phyloP scores from a whole-genome alignment of 1,140 invertebrate genomes.

The Capitella teleta region DNA sequence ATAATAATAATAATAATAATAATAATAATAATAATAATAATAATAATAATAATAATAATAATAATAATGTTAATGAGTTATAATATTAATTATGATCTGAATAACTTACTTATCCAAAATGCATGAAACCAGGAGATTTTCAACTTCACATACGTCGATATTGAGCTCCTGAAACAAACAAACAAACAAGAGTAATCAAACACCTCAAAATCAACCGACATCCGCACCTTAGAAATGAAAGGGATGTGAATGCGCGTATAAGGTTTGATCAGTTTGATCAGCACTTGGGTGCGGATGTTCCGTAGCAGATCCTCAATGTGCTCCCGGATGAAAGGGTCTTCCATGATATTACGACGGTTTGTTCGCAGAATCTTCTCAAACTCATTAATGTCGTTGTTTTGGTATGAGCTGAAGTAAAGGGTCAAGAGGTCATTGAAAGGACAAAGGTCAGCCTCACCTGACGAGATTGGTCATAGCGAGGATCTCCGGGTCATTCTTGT shows the following conservation, averaged over 20 bases:
- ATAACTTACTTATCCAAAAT: constrained; percentile 72
- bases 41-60: no score
- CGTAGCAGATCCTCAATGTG: constrained; percentile 96
- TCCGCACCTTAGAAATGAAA: constrained; percentile 85
- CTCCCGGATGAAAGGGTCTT: constrained; percentile 97
- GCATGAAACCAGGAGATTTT: constrained; percentile 94
- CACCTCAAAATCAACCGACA: no score
- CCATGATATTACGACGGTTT: constrained; percentile 90
- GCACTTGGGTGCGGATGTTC: constrained; percentile 93
- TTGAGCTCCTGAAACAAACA: constrained; percentile 62
- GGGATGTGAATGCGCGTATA: constrained; percentile 97
- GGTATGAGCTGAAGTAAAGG: constrained; percentile 60
- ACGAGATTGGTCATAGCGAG: constrained; percentile 99
- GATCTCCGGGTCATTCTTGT: constrained; percentile 99
- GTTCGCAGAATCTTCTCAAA: constrained; percentile 94
- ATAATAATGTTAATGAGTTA: no score
- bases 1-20: no score
- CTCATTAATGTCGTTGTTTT: constrained; percentile 98
- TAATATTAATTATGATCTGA: no score
- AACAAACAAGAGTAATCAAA: background rate
- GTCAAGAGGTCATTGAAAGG: background rate
- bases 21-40: no score
- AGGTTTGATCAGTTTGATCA: constrained; percentile 94
- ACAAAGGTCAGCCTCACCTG: constrained; percentile 43
- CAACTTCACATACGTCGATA: constrained; percentile 90